Evolutionary conservation across 2,888 invertebrate species (phyloP).

Genomic region (Eupsilia transversa): DNA sequence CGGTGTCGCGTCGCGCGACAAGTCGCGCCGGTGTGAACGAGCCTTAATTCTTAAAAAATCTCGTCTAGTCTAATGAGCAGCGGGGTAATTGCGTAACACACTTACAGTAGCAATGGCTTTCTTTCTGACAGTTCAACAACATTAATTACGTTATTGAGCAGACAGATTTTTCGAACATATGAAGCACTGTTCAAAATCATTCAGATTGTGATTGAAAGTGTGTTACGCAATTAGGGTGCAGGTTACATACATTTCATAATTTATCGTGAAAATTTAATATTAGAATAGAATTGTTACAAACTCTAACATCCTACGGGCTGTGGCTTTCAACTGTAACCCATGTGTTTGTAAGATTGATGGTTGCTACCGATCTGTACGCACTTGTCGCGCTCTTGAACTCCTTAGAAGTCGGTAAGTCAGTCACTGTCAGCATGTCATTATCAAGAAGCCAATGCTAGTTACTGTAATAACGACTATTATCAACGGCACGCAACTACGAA

Average conservation of each 20-base stretch:
- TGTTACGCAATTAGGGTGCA: no score
- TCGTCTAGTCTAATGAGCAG: background rate
- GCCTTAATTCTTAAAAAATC: no score
- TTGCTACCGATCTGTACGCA: background rate
- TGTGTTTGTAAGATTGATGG: background rate
- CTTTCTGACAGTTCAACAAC: no score
- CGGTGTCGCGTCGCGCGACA: no score
- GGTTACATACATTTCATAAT: background rate
- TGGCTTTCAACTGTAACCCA: background rate
- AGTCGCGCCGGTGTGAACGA: no score
- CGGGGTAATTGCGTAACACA: no score
- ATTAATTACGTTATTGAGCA: no score
- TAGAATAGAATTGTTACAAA: background rate
- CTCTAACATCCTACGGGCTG: background rate
- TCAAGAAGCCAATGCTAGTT: constrained; percentile 22
- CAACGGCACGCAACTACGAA: constrained; percentile 13
- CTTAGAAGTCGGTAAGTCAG: constrained; percentile 22
- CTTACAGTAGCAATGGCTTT: no score
- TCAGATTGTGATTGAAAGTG: no score
- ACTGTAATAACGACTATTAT: constrained; percentile 24
- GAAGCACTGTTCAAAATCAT: no score
- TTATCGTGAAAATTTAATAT: background rate
- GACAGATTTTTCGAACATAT: no score
- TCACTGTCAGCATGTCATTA: constrained; percentile 52
- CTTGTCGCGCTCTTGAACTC: constrained; percentile 33